These are phyloP conservation scores for Pinctada fucata DNA, from an alignment of 2,888 invertebrate species.

Conservation along the genomic window DNA sequence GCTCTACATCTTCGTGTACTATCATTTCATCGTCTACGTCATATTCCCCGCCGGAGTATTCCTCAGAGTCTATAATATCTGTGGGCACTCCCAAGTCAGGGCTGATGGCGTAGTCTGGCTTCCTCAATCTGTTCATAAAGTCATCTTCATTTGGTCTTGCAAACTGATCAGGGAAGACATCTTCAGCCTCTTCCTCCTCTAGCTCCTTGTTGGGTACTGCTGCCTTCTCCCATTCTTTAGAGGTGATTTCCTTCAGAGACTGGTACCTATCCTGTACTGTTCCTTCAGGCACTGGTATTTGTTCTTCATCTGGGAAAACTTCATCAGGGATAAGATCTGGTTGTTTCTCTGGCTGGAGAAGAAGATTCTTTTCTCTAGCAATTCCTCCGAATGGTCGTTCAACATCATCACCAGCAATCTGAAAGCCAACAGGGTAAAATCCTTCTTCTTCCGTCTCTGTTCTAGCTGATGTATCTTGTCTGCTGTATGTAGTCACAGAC, in stretches of 20 bases:
- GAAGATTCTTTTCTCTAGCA: background rate
- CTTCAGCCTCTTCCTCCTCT: background rate
- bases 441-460: constrained; percentile 5
- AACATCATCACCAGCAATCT: background rate
- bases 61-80: constrained; percentile 25
- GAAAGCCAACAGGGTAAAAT: background rate
- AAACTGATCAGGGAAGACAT: background rate
- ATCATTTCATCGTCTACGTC: constrained; percentile 29
- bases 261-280: constrained; percentile 25
- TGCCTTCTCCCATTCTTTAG: background rate
- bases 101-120: background rate
- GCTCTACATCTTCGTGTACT: constrained; percentile 17
- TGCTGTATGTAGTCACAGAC: constrained; percentile 39
- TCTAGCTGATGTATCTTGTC: constrained; percentile 12
- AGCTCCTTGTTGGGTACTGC: background rate
- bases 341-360: constrained; percentile 1
- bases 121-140: no score
- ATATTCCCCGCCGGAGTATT: constrained; percentile 36
- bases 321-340: background rate
- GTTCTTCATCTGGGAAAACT: constrained; percentile 1
- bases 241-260: background rate
- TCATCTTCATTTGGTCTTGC: background rate
- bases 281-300: constrained; percentile 14
- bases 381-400: background rate
- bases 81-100: background rate